Evolutionary conservation across 2,113 vertebrate genomes (phyloP).

Genomic region (Sakesphorus luctuosus): DNA sequence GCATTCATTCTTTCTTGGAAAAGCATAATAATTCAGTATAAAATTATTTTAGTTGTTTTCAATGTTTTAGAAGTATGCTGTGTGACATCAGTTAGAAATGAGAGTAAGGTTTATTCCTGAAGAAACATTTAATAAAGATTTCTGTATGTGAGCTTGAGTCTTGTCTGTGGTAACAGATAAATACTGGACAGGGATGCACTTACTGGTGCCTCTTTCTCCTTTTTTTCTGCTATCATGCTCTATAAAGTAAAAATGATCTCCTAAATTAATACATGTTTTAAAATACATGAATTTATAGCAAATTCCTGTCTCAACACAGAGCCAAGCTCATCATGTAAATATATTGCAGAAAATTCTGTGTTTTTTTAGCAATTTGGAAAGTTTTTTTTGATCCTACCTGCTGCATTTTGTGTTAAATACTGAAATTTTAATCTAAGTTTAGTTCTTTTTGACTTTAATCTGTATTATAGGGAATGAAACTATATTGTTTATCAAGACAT

Average conservation of each 20-base stretch:
- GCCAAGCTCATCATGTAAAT: neutral
- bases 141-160: neutral
- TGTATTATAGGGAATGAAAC: neutral
- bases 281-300: neutral
- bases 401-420: neutral
- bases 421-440: neutral
- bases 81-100: neutral
- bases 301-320: neutral
- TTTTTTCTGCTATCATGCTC: neutral
- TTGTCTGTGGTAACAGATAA: neutral
- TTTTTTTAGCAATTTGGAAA: neutral
- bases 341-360: neutral
- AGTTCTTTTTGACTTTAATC: neutral
- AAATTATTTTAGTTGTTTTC: neutral
- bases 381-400: neutral
- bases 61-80: neutral
- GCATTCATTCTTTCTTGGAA: neutral
- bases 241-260: neutral
- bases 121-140: neutral
- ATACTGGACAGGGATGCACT: neutral
- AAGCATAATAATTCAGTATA: neutral
- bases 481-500: neutral
- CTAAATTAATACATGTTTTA: neutral
- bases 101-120: neutral
- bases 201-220: neutral